phyloP scores from a whole-genome alignment of 2,888 invertebrate species.

The Metopia argyrocephala region DNA sequence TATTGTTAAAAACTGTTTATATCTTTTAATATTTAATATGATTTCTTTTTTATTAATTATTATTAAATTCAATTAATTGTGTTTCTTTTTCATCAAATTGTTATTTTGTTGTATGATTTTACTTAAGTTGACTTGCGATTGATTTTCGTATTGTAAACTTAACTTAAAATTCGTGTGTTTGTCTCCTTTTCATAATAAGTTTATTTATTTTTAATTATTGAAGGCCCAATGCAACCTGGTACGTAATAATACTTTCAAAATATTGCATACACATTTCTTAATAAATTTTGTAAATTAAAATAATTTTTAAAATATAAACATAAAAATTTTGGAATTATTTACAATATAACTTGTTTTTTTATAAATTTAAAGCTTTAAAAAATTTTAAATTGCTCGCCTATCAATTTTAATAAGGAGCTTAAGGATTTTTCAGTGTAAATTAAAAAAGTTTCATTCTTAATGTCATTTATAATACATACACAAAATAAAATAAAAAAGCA shows the following conservation, averaged over 20 bases:
- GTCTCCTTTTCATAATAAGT: neutral
- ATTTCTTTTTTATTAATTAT: slow-evolving; percentile 36
- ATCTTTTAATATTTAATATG: slow-evolving; percentile 47
- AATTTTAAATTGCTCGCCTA: too few species aligned
- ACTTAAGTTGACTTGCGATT: slow-evolving; percentile 60
- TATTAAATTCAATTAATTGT: slow-evolving; percentile 61
- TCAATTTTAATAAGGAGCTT: too few species aligned
- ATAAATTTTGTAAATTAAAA: neutral
- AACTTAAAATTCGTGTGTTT: slow-evolving; percentile 23
- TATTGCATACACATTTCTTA: neutral
- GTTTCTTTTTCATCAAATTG: slow-evolving; percentile 55
- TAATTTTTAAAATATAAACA: neutral
- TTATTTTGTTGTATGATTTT: slow-evolving; percentile 51
- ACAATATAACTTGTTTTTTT: neutral
- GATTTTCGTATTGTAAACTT: slow-evolving; percentile 50
- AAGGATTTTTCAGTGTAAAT: too few species aligned
- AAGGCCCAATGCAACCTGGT: slow-evolving; percentile 6
- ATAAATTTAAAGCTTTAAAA: neutral
- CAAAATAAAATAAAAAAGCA: too few species aligned
- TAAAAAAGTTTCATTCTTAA: too few species aligned
- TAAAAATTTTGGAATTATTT: neutral
- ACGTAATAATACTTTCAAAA: neutral
- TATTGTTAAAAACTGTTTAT: slow-evolving; percentile 59
- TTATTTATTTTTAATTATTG: neutral
- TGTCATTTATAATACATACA: too few species aligned